phyloP scores from a whole-genome alignment of 2,888 invertebrate species.

The Dorcus parallelipipedus region DNA sequence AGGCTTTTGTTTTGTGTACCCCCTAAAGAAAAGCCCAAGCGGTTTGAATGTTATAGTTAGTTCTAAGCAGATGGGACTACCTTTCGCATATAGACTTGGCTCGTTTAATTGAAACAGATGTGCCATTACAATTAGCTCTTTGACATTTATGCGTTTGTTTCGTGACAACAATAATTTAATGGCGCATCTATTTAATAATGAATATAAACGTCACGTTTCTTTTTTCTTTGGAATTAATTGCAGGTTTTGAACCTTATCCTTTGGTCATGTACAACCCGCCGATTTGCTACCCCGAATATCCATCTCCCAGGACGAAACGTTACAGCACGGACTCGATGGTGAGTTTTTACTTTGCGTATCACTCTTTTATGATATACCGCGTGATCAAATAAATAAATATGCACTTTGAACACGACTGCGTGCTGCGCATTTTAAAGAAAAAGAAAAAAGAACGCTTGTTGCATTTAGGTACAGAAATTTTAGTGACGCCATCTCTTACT shows the following conservation, averaged over 20 bases:
- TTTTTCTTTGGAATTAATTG: constrained; percentile 14
- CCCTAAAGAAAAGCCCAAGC: background rate
- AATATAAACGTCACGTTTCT: background rate
- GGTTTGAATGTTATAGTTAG: background rate
- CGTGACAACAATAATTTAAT: background rate
- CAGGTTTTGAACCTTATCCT: constrained; percentile 48
- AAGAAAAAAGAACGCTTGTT: too few relatives aligned
- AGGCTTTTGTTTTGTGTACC: background rate
- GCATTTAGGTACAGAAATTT: too few relatives aligned
- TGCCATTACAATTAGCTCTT: background rate
- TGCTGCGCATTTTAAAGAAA: too few relatives aligned
- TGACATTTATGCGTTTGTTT: background rate
- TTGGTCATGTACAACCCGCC: constrained; percentile 46
- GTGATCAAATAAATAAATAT: too few relatives aligned
- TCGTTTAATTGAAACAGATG: background rate
- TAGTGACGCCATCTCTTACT: too few relatives aligned
- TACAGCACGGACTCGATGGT: constrained; percentile 48
- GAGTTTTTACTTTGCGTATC: constrained; percentile 24
- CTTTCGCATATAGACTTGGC: background rate
- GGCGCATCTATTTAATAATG: background rate
- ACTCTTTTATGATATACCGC: too few relatives aligned
- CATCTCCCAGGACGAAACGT: constrained; percentile 39
- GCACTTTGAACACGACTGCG: too few relatives aligned
- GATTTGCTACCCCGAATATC: constrained; percentile 43
- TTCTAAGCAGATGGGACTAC: background rate